Percentiles rank a stretch among this genome's conserved stretches.
Conservation (phyloP, 2,797 vertebrate genomes). For the Caiman crocodilus region DNA sequence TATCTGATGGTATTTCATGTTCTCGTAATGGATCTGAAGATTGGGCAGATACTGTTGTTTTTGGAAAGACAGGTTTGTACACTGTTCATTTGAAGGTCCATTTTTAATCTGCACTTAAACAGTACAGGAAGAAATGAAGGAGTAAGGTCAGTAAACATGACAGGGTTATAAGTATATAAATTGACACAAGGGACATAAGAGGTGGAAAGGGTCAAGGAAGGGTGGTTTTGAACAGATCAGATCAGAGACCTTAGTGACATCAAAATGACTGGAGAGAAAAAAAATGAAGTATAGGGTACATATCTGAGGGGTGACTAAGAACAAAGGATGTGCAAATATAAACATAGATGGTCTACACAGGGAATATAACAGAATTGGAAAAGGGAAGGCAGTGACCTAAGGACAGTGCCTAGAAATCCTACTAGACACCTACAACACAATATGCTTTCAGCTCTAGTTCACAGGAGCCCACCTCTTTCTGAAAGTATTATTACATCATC, state of each 20-base stretch:
- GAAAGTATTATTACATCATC: not conserved
- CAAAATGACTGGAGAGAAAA: not conserved
- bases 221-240: not conserved
- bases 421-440: not conserved
- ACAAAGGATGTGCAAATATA: not conserved
- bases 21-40: not conserved
- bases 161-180: fast-evolving
- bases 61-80: constrained; percentile 24
- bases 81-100: constrained; percentile 60
- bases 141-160: constrained; percentile 63
- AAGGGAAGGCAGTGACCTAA: not conserved
- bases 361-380: not conserved
- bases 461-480: not conserved
- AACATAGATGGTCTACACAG: not conserved
- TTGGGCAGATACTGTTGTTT: constrained; percentile 41
- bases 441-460: not conserved
- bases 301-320: not conserved
- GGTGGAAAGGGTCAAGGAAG: not conserved
- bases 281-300: fast-evolving
- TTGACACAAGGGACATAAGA: not conserved
- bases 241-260: not conserved
- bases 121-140: not conserved
- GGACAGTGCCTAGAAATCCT: not conserved
- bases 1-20: constrained; percentile 41
- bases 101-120: constrained; percentile 53